A percentile compares a stretch with the other conserved stretches of the same genome.
phyloP scores from a whole-genome alignment of 2,888 invertebrate genomes.

The Scaptomyza cyrtandrae region DNA sequence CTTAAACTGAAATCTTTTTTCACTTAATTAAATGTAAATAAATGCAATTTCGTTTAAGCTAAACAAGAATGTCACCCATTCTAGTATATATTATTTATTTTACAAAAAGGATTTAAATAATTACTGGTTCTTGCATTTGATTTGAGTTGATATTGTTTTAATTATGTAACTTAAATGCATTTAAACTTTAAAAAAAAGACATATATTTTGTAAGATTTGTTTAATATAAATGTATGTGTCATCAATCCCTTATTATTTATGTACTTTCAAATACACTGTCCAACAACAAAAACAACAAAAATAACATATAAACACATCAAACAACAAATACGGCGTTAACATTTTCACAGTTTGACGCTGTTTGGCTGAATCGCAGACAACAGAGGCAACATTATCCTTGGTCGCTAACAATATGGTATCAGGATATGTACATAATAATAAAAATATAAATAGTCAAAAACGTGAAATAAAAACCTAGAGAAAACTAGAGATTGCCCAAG shows the following conservation, averaged over 20 bases:
- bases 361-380: slow-evolving; percentile 84
- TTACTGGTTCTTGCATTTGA: background rate
- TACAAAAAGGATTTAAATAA: too few relatives aligned
- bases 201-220: slow-evolving; percentile 17
- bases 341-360: slow-evolving; percentile 83
- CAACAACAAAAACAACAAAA: slow-evolving; percentile 10
- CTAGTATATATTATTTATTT: too few relatives aligned
- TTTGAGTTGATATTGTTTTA: slow-evolving; percentile 12
- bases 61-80: too few relatives aligned
- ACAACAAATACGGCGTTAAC: slow-evolving; percentile 52
- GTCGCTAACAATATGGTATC: slow-evolving; percentile 84
- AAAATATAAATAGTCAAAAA: slow-evolving; percentile 13
- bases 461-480: slow-evolving; percentile 1
- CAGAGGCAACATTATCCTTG: slow-evolving; percentile 83
- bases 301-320: slow-evolving; percentile 33
- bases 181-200: background rate
- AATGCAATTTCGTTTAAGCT: too few relatives aligned
- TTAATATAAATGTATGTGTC: slow-evolving; percentile 23
- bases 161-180: slow-evolving; percentile 23
- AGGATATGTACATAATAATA: slow-evolving; percentile 55
- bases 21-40: too few relatives aligned
- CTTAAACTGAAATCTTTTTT: too few relatives aligned
- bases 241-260: slow-evolving; percentile 36
- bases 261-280: slow-evolving; percentile 34
- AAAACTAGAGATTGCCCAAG: slow-evolving; percentile 30